Percentiles rank a stretch among this genome's conserved stretches.
These are phyloP conservation scores for Liodrosophila aerea DNA, from an alignment of 2,888 invertebrate genomes.

Conservation along the genomic window DNA sequence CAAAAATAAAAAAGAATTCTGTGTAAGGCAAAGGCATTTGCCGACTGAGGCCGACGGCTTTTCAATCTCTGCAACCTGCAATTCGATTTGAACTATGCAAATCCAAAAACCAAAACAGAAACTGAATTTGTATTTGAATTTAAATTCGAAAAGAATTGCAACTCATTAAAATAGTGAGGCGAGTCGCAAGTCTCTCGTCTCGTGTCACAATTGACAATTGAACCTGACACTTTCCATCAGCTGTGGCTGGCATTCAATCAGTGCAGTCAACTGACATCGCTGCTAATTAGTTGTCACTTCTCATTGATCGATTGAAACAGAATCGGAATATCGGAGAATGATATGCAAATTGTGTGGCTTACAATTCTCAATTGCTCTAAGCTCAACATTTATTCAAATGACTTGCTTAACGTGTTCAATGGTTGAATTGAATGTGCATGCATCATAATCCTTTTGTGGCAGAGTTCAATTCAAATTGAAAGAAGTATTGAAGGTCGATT, in stretches of 20 bases:
- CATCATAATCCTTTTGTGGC: background rate
- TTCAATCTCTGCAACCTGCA: conserved; percentile 48
- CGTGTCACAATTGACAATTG: conserved; percentile 40
- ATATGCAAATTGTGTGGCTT: conserved; percentile 24
- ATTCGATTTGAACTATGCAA: conserved; percentile 32
- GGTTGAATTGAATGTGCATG: too few relatives aligned
- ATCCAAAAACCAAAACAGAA: conserved; percentile 13
- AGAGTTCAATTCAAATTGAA: background rate
- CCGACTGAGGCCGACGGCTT: conserved; percentile 66
- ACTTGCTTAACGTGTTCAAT: too few relatives aligned
- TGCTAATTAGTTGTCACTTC: conserved; percentile 27
- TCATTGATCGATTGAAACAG: conserved; percentile 25
- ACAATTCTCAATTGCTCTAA: background rate
- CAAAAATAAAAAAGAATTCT: conserved; percentile 28
- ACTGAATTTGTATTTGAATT: background rate
- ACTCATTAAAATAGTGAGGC: conserved; percentile 32
- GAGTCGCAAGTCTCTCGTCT: conserved; percentile 20
- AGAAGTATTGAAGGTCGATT: background rate
- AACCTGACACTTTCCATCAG: conserved; percentile 50
- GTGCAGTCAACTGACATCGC: conserved; percentile 1
- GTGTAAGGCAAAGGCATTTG: conserved; percentile 48
- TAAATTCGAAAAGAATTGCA: conserved; percentile 22
- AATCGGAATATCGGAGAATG: conserved; percentile 5
- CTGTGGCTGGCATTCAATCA: conserved; percentile 32
- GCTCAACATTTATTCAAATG: background rate